phyloP scores from a whole-genome alignment of 2,888 invertebrate species.

The Epistrophe eligans region DNA sequence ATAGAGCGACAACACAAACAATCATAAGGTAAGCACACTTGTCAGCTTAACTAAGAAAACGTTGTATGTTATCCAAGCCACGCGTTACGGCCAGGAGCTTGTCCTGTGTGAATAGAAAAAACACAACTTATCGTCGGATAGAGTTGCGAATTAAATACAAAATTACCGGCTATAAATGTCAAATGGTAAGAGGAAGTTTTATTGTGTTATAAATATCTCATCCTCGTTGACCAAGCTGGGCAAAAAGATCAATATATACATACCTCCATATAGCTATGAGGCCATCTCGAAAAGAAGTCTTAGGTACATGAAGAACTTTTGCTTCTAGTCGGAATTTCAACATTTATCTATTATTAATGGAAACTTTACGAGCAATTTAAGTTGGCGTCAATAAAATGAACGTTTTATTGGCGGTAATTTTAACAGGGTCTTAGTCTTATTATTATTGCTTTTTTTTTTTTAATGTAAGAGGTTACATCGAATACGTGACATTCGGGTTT shows the following conservation, averaged over 20 bases:
- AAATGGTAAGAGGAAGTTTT: conserved; percentile 69
- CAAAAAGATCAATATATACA: conserved; percentile 42
- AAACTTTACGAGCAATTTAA: conserved; percentile 70
- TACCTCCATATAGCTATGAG: background rate
- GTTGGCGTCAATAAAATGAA: conserved; percentile 65
- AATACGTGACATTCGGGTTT: conserved; percentile 35
- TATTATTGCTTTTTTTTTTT: background rate
- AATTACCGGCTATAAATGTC: conserved; percentile 75
- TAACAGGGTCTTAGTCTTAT: conserved; percentile 20
- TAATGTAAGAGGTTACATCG: conserved; percentile 10
- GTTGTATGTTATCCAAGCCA: conserved; percentile 17
- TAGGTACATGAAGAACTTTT: conserved; percentile 32
- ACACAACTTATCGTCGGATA: conserved; percentile 64
- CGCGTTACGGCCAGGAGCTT: conserved; percentile 46
- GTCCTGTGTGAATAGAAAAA: conserved; percentile 27
- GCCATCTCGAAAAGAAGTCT: conserved; percentile 20
- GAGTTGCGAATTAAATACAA: conserved; percentile 73
- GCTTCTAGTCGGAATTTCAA: conserved; percentile 56
- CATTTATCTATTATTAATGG: conserved; percentile 76
- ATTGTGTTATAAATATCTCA: conserved; percentile 70
- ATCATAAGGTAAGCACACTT: conserved; percentile 32
- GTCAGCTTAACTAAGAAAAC: conserved; percentile 16
- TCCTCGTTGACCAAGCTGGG: background rate
- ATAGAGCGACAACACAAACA: conserved; percentile 25
- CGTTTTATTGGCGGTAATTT: conserved; percentile 54